Evolutionary conservation across 2,113 vertebrate genomes (phyloP).

Genomic region (Gymnobelideus leadbeateri): DNA sequence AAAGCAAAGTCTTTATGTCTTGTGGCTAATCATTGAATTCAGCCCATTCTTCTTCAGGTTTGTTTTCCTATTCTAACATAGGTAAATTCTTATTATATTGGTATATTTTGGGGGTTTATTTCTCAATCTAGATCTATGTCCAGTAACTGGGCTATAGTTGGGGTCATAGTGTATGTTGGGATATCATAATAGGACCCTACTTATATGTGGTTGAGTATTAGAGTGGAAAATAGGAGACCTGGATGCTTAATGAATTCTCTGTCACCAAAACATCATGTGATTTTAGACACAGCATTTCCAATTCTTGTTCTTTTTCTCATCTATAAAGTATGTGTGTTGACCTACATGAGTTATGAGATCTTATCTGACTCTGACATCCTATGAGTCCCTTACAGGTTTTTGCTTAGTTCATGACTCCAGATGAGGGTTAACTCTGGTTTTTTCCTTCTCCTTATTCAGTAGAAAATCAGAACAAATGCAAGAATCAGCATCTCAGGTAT

Average conservation of each 20-base stretch:
- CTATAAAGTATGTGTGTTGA: neutral
- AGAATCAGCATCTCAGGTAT: neutral
- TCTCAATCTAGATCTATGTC: neutral
- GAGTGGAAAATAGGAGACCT: neutral
- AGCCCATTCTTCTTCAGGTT: neutral
- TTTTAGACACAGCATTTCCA: neutral
- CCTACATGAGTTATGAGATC: neutral
- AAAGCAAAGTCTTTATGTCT: neutral
- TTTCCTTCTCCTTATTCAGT: slow-evolving; percentile 2
- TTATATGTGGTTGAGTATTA: neutral
- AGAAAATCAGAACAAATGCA: neutral
- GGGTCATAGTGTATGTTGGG: neutral
- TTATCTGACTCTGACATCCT: neutral
- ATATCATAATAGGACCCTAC: neutral
- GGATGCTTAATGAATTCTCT: neutral
- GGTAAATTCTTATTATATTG: neutral
- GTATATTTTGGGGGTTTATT: neutral
- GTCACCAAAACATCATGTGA: neutral
- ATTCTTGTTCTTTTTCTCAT: neutral
- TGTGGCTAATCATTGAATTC: neutral
- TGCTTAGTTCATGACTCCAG: neutral
- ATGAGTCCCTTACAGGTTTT: neutral
- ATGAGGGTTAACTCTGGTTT: neutral
- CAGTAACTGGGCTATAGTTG: neutral
- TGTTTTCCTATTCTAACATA: neutral